Percentiles rank a stretch among this genome's conserved stretches.
Conservation (phyloP, 2,797 vertebrate species). For the Chelonia mydas region DNA sequence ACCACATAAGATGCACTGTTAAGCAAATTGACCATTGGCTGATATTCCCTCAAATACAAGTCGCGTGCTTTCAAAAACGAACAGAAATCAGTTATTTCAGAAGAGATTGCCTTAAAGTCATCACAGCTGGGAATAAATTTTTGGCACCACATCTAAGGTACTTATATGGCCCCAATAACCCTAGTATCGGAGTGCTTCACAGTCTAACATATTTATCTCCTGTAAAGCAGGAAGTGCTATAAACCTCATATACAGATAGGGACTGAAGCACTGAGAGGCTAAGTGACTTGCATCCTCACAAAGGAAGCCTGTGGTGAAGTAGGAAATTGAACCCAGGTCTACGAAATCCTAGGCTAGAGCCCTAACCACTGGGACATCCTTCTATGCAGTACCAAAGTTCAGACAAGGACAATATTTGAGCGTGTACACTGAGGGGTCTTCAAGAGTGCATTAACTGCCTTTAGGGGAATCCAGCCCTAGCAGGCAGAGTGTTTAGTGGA, state of each 20-base stretch:
- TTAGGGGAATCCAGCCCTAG: not conserved
- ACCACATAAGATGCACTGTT: rapidly evolving
- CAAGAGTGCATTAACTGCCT: not conserved
- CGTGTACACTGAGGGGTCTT: not conserved
- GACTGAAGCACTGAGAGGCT: not conserved
- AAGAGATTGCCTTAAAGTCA: not conserved
- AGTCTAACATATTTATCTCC: not conserved
- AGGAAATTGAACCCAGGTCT: not conserved
- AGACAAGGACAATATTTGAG: not conserved
- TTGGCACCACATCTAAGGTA: not conserved
- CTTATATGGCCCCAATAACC: not conserved
- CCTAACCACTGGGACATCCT: not conserved
- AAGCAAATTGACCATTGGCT: not conserved
- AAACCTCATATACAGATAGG: not conserved
- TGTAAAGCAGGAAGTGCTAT: not conserved
- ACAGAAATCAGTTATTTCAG: not conserved
- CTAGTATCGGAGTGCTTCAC: not conserved
- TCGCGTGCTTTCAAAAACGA: not conserved
- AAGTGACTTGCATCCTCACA: not conserved
- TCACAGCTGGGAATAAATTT: not conserved
- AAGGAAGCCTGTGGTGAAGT: not conserved
- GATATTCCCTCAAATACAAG: not conserved
- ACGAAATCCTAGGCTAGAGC: not conserved
- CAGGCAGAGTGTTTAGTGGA: not conserved
- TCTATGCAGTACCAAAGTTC: not conserved